Base-by-base conservation (phyloP, 2,113 vertebrate genomes). In the Symphodus melops region DNA sequence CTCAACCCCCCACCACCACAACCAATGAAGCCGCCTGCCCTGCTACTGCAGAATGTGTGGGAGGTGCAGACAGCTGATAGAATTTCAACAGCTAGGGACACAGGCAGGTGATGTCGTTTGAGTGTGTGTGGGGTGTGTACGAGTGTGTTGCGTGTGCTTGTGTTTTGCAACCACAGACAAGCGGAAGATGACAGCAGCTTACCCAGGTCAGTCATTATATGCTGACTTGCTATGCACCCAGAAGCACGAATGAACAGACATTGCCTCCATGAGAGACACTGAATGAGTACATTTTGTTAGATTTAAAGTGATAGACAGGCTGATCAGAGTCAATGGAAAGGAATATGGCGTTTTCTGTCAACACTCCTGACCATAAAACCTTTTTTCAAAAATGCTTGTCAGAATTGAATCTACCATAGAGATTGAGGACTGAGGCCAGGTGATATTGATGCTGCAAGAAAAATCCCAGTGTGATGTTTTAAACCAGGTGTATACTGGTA, bases 21-120 rank as follows among this genome's bases (percentile, higher is more conserved):
- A 69, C 83, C 73, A 73, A 48, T 79, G 74, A 83, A 75, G 79
- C 86, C 57, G 74, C 81, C 62, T 89, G 70, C 75, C 77, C 79
- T 89, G 91, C 87, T 77, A 69, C 86, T 90, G 90, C 83, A 90
- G 72, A 86, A 78, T 70, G 74, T 90, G 86, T 91, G 88, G 90
- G 89, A 91, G 89, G 89, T 81, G 77, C 86, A 89, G 84, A 90
- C 91, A 93, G 90, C 92, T 91, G 91, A 93, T 92, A 91, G 85
- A 89, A 90, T 92, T 90, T 92, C 82, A 91, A 83, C 85, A 93
- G 90, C 75, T 69, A 88, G 77, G 88, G 86, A 89, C 81, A 88
- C 72, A 87, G 72, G 84, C 84, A 91, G 86, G 88, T 49, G 48
- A 89, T 72, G 71, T 79, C 75, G 53, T 83, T 83, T 70, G 64